Evolutionary conservation across 2,113 vertebrate species (phyloP).

Genomic region (Muntiacus reevesi): DNA sequence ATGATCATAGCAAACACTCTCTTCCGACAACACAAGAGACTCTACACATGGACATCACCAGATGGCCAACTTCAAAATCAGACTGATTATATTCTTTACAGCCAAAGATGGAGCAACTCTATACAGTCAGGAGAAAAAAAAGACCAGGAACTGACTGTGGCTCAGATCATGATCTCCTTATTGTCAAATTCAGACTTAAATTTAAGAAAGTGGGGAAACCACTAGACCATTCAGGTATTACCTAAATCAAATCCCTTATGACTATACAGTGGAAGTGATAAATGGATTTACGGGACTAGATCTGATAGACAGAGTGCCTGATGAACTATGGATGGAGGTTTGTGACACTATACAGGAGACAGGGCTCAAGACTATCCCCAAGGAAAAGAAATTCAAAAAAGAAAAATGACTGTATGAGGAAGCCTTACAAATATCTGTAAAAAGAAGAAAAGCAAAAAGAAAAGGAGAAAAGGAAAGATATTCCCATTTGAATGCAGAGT

Average conservation of each 20-base stretch:
- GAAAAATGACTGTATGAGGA: not conserved
- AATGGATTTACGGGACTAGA: not conserved
- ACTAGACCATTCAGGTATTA: not conserved
- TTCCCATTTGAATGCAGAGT: not conserved
- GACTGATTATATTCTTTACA: not conserved
- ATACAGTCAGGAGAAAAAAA: not conserved
- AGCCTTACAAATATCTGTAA: not conserved
- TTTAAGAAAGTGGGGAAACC: not conserved
- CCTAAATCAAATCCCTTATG: not conserved
- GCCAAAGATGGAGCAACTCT: not conserved
- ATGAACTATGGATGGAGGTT: not conserved
- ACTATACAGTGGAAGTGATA: not conserved
- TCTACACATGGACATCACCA: not conserved
- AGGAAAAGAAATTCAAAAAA: not conserved
- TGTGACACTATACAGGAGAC: not conserved
- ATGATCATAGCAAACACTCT: not conserved
- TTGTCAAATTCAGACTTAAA: not conserved
- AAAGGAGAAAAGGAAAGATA: not conserved
- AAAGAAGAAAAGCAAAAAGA: not conserved
- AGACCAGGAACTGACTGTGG: fast-evolving
- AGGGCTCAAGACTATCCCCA: not conserved
- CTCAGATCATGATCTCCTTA: not conserved
- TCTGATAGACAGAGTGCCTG: not conserved
- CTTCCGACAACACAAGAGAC: not conserved
- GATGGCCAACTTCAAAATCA: not conserved